These are phyloP conservation scores for Magallana nippona DNA, from an alignment of 2,888 invertebrate genomes.

Conservation along the genomic window DNA sequence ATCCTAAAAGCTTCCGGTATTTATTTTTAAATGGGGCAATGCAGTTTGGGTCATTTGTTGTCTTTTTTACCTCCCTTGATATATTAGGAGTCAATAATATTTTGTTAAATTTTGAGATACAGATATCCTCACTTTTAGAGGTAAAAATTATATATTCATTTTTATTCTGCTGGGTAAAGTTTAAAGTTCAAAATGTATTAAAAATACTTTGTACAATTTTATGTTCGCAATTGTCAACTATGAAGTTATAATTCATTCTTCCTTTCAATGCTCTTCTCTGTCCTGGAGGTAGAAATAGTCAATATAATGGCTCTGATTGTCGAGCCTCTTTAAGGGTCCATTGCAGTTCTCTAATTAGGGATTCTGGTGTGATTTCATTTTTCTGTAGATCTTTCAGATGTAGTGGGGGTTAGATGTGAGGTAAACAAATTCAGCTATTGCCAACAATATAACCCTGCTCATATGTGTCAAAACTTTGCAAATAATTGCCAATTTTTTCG, in stretches of 20 bases:
- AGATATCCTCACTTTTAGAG: too few relatives aligned
- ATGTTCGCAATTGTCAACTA: too few relatives aligned
- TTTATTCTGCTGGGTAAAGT: too few relatives aligned
- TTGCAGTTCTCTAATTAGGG: not conserved
- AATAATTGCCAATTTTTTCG: slow-evolving; percentile 16
- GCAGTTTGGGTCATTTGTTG: not conserved
- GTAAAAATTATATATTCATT: too few relatives aligned
- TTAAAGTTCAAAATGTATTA: too few relatives aligned
- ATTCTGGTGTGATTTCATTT: slow-evolving; percentile 27
- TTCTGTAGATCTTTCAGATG: slow-evolving; percentile 29
- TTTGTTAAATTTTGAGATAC: too few relatives aligned
- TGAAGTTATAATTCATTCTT: too few relatives aligned
- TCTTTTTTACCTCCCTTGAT: not conserved
- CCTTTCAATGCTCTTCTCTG: not conserved
- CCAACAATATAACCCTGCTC: slow-evolving; percentile 22
- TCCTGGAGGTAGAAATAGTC: not conserved
- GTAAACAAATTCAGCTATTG: slow-evolving; percentile 7
- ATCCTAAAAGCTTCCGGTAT: slow-evolving; percentile 14
- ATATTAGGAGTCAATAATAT: too few relatives aligned
- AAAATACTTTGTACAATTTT: too few relatives aligned
- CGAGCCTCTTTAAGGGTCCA: not conserved
- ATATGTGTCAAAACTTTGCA: not conserved
- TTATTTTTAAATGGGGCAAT: not conserved
- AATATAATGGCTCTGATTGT: not conserved
- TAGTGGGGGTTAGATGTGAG: slow-evolving; percentile 21